Conservation (phyloP, 2,113 vertebrate genomes). For the Piprites chloris region DNA sequence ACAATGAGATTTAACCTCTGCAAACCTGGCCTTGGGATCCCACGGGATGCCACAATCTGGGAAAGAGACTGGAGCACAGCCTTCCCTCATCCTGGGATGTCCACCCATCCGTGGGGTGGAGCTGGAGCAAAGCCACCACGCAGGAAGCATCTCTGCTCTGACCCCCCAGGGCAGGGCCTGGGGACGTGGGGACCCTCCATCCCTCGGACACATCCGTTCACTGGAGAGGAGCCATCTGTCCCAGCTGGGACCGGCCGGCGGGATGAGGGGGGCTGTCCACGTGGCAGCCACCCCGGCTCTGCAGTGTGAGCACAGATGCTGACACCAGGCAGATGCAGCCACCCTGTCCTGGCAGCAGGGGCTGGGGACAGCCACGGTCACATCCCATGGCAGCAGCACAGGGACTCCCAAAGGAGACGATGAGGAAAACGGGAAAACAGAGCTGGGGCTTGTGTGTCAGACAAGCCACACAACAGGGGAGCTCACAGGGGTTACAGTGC, state of each 20-base stretch:
- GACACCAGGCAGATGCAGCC: neutral
- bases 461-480: accelerated
- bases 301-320: neutral
- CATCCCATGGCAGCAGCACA: accelerated
- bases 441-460: accelerated
- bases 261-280: neutral
- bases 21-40: neutral
- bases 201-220: accelerated
- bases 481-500: neutral
- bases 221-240: neutral
- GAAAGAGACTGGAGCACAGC: neutral
- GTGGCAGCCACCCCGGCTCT: neutral
- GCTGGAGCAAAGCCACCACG: neutral
- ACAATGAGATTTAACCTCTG: neutral
- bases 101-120: neutral
- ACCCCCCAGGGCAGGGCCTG: neutral
- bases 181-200: neutral
- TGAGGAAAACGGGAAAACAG: neutral
- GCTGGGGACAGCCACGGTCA: neutral
- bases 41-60: accelerated
- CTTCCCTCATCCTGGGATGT: accelerated
- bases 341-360: neutral
- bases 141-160: neutral
- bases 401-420: neutral
- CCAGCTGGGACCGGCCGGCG: neutral